Evolutionary conservation across 2,888 invertebrate genomes (phyloP), one percentile per base, ranked within the genome.

Genomic region (Hirtodrosophila histrioides): DNA sequence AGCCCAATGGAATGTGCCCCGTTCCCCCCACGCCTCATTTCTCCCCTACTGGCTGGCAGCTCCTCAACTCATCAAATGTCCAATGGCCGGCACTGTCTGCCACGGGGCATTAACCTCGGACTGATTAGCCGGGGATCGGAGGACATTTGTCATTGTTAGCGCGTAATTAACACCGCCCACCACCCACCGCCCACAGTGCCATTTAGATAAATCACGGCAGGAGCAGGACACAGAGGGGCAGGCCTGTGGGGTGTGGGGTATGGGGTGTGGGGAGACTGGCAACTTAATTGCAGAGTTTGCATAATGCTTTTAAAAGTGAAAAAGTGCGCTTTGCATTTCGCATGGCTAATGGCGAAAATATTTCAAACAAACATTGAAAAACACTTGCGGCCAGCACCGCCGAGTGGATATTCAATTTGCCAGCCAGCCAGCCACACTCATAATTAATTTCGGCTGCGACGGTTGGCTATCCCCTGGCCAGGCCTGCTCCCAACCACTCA

Each of bases 401-500:
- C 51, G 68, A 75, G 75, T 78, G 79, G 77, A 85, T 62, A 81
- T 81, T 86, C 86, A 84, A 86, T 80, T 86, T 71, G 69, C 49
- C 46, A 44, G 41, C 8, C 2, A 24, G 31, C 12, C 7, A 33
- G 48, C 40, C 65, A 40, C 46, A 89, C 81, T 89, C 90, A 90
- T 89, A 90, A 90, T 90, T 90, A 90, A 90, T 90, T 90, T 89
- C 43, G 83, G 77, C 82, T 82, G 83, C 81, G 80, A 79, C 70
- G 65, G 64, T 61, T 73, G 64, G 73, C 73, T 23, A 27, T 27
- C 27, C 5, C 27, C 6, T 27, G 27, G 68, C 58, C 6, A 56
- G 40, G 49, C 45, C 46, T 36, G 73, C 79, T 67, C 53, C 61
- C 36, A 61, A 61, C 31, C 68, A 56, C 43, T 64, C 51, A 50